phyloP scores from a whole-genome alignment of 2,113 vertebrate genomes.

The Forbesichthys agassizii region DNA sequence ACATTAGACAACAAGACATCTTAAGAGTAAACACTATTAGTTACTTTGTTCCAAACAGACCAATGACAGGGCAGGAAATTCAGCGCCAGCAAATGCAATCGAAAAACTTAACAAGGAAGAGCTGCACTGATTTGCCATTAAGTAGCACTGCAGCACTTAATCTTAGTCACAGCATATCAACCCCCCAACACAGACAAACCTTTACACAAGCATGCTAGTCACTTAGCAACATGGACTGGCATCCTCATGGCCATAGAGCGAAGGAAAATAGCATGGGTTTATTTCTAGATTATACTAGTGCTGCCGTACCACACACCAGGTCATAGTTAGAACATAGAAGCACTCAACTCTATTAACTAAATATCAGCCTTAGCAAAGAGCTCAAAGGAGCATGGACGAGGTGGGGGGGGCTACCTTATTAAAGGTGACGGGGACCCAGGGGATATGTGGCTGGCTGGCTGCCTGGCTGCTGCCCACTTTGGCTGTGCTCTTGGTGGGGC shows the following conservation, averaged over 20 bases:
- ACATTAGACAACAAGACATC: neutral
- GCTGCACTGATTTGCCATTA: slow-evolving; percentile 1
- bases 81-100: neutral
- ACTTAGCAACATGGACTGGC: neutral
- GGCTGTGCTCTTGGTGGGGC: slow-evolving; percentile 83
- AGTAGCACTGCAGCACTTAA: slow-evolving; percentile 6
- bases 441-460: slow-evolving; percentile 65
- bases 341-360: no score
- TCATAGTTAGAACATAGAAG: no score
- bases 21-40: neutral
- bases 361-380: neutral
- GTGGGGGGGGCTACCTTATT: slow-evolving; percentile 72
- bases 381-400: neutral
- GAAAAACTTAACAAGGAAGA: neutral
- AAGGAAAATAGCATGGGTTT: no score
- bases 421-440: slow-evolving; percentile 69
- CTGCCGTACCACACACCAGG: no score
- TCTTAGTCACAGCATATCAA: neutral
- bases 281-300: no score
- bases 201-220: neutral
- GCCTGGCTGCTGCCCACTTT: slow-evolving; percentile 66
- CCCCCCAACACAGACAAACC: neutral
- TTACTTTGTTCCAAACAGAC: neutral
- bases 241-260: no score
- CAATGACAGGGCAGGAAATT: neutral